A percentile compares a stretch with the other conserved stretches of the same genome.
phyloP scores from a whole-genome alignment of 1,140 invertebrate genomes.

The Rhagoletis zephyria region DNA sequence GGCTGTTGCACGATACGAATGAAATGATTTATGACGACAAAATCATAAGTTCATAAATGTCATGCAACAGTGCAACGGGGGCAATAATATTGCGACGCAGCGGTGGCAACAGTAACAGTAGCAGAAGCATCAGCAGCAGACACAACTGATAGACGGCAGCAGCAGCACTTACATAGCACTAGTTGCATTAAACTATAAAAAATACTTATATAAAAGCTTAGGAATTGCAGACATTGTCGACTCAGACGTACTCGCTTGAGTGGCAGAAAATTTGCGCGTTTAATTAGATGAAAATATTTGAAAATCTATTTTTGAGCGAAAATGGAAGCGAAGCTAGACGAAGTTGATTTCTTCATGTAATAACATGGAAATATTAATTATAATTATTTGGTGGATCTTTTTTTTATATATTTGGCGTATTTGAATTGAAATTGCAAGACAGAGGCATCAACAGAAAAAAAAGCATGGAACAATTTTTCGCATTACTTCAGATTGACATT shows the following conservation, averaged over 20 bases:
- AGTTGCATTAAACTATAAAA: background rate
- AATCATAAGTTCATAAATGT: conserved; percentile 53
- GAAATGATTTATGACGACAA: conserved; percentile 50
- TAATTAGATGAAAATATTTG: conserved; percentile 50
- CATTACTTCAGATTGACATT: too few species aligned
- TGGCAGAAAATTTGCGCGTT: conserved; percentile 34
- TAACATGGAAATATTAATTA: conserved; percentile 46
- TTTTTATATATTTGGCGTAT: too few species aligned
- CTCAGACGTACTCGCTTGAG: conserved; percentile 33
- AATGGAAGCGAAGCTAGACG: background rate
- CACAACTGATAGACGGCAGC: background rate
- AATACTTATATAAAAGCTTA: background rate
- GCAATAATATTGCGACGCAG: conserved; percentile 12
- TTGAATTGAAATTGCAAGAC: too few species aligned
- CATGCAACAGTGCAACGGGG: conserved; percentile 46
- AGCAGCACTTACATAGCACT: background rate
- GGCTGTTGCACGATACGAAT: conserved; percentile 50
- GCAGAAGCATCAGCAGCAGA: conserved; percentile 5
- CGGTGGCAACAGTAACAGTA: background rate
- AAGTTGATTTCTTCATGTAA: background rate
- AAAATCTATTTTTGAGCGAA: conserved; percentile 49
- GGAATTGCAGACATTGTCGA: background rate
- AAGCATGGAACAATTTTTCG: too few species aligned
- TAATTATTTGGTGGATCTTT: too few species aligned
- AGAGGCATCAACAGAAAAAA: too few species aligned